A percentile compares a stretch with the other conserved stretches of the same genome.
Evolutionary conservation across 2,888 invertebrate genomes (phyloP).

Genomic region (Brachylomia viminalis): DNA sequence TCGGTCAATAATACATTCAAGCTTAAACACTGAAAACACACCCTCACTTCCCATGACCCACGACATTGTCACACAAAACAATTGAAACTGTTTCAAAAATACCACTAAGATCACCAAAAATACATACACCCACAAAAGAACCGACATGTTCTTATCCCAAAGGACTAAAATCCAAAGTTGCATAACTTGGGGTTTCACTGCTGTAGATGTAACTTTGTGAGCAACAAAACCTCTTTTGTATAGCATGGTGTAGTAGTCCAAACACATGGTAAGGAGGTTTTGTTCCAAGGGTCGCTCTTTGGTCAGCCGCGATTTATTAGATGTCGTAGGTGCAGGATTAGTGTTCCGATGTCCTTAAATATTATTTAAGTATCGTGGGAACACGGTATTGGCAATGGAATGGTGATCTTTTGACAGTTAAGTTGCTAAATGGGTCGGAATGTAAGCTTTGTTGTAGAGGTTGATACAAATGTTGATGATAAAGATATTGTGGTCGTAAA

Average conservation of each 20-base stretch:
- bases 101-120: conserved; percentile 67
- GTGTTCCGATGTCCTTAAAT: conserved; percentile 72
- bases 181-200: background rate
- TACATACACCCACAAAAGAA: conserved; percentile 23
- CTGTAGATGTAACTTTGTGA: conserved; percentile 54
- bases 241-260: conserved; percentile 75
- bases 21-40: conserved; percentile 73
- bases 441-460: conserved; percentile 47
- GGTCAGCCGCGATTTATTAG: conserved; percentile 75
- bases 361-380: conserved; percentile 79
- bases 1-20: conserved; percentile 82
- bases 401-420: conserved; percentile 55
- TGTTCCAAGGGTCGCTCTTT: conserved; percentile 78
- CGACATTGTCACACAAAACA: conserved; percentile 76
- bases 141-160: conserved; percentile 39
- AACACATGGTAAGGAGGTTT: conserved; percentile 79
- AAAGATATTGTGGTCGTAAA: background rate
- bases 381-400: conserved; percentile 54
- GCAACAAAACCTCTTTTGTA: conserved; percentile 71
- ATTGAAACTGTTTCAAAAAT: conserved; percentile 82
- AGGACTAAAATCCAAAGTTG: conserved; percentile 60
- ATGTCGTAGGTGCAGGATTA: conserved; percentile 78
- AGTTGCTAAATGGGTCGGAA: conserved; percentile 67
- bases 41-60: conserved; percentile 85
- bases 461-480: conserved; percentile 17